Evolutionary conservation across 2,113 vertebrate species (phyloP), one percentile per base, ranked within the genome.

Genomic region (Gavialis gangeticus): DNA sequence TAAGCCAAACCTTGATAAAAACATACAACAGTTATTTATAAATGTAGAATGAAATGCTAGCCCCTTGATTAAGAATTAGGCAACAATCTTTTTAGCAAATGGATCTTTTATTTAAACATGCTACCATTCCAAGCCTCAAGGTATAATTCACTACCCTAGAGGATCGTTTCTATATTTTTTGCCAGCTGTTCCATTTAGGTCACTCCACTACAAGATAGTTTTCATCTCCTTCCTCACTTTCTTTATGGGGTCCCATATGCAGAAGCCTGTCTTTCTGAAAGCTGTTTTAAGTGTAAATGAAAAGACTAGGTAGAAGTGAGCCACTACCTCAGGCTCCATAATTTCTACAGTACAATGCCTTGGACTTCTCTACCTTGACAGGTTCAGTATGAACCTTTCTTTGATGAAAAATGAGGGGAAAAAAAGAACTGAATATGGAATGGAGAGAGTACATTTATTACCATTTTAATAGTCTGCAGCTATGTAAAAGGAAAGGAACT

Each of bases 241-340:
- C 87, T 96, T 96, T 37, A 37, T 25, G 69, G 46, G 66, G 81
- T 90, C 93, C 95, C 80, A 92, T 94, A 91, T 95, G 94, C 77
- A 96, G 95, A 85, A 96, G 84, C 79, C 82, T 80, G 54, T 91
- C 79, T 96, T 96, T 97, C 94, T 88, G 84, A 95, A 97, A 93
- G 71, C 82, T 93, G 91, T 97, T 97, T 96, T 97, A 98, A 98
- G 94, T 96, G 93, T 95, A 97, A 97, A 98, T 97, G 97, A 98
- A 98, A 98, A 96, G 94, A 89, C 5, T 4, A 90, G 82, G 78
- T 76, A 97, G 95, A 97, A 98, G 91, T 92, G 93, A 98, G 97
- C 88, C 58, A 55, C 90, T 84, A 95, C 97, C 97, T 96, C 75
- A 8, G 97, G 96, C 94, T 97, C 95, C 96, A 97, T 97, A 96